Conservation (phyloP, 2,888 invertebrate species). For the Sisyra nigra region DNA sequence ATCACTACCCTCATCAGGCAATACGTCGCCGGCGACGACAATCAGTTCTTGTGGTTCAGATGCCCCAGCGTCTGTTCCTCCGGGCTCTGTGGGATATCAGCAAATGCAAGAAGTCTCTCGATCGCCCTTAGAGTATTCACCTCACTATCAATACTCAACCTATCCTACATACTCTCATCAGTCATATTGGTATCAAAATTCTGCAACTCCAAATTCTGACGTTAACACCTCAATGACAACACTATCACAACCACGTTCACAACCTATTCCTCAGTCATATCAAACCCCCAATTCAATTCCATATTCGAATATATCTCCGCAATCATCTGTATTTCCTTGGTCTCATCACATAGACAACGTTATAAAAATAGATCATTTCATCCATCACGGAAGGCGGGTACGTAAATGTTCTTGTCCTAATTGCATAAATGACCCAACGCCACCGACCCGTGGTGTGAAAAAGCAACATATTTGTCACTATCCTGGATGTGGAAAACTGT, state of each 20-base stretch:
- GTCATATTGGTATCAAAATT: constrained; percentile 25
- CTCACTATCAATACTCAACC: constrained; percentile 18
- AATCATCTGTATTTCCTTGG: constrained; percentile 29
- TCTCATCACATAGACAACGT: constrained; percentile 19
- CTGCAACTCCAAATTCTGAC: constrained; percentile 25
- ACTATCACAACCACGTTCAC: constrained; percentile 30
- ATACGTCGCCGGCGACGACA: constrained; percentile 14
- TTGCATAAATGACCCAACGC: constrained; percentile 60
- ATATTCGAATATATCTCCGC: constrained; percentile 19
- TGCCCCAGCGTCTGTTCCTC: constrained; percentile 13
- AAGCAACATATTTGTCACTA: constrained; percentile 77
- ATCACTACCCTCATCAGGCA: constrained; percentile 21
- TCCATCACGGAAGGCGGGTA: constrained; percentile 25
- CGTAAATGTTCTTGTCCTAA: constrained; percentile 69
- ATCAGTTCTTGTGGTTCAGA: constrained; percentile 24
- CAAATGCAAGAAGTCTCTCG: constrained; percentile 20
- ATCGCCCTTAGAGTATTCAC: constrained; percentile 23
- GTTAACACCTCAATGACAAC: constrained; percentile 33
- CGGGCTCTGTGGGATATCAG: constrained; percentile 8
- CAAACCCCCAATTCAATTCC: constrained; percentile 12
- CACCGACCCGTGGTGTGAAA: constrained; percentile 60
- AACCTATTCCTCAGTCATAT: constrained; percentile 28
- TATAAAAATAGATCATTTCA: constrained; percentile 14
- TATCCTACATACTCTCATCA: constrained; percentile 12
- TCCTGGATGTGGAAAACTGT: constrained; percentile 73